A percentile compares a stretch with the other conserved stretches of the same genome.
Evolutionary conservation across 2,797 vertebrate genomes (phyloP).

Genomic region (Neosalanx taihuensis): DNA sequence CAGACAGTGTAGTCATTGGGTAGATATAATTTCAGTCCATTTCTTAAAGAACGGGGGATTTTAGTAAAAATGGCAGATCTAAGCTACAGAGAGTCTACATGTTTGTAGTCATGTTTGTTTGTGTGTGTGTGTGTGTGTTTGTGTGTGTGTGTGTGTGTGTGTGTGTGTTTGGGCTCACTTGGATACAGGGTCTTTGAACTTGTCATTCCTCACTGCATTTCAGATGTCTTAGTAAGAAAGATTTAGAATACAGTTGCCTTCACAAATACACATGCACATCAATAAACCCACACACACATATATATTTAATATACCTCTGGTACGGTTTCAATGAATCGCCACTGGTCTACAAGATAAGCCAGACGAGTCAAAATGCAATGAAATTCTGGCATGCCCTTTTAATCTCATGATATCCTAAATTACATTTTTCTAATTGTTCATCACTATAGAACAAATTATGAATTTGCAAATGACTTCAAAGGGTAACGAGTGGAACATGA

Average conservation of each 20-base stretch:
- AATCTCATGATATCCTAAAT: background rate
- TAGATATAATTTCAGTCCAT: conserved; percentile 53
- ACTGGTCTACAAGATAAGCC: too few relatives aligned
- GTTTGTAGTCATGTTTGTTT: conserved; percentile 21
- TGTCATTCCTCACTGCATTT: background rate
- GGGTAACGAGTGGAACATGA: conserved; percentile 12
- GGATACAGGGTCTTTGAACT: background rate
- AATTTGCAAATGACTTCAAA: background rate
- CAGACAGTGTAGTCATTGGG: conserved; percentile 49
- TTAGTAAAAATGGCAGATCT: conserved; percentile 48
- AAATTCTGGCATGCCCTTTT: too few relatives aligned
- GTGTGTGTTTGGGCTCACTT: background rate
- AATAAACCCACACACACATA: background rate
- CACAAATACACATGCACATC: conserved; percentile 1
- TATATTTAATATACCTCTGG: too few relatives aligned
- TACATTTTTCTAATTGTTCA: background rate
- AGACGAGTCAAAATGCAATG: too few relatives aligned
- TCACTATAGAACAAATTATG: background rate
- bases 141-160: conserved; percentile 14
- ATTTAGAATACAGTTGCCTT: conserved; percentile 11
- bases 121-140: too few relatives aligned
- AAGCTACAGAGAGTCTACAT: conserved; percentile 43
- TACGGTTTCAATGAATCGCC: too few relatives aligned
- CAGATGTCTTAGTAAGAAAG: background rate
- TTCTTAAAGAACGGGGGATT: conserved; percentile 27